Evolutionary conservation across 1,140 invertebrate species (phyloP), one percentile per base, ranked within the genome.

Genomic region (Stegodyphus mimosarum): DNA sequence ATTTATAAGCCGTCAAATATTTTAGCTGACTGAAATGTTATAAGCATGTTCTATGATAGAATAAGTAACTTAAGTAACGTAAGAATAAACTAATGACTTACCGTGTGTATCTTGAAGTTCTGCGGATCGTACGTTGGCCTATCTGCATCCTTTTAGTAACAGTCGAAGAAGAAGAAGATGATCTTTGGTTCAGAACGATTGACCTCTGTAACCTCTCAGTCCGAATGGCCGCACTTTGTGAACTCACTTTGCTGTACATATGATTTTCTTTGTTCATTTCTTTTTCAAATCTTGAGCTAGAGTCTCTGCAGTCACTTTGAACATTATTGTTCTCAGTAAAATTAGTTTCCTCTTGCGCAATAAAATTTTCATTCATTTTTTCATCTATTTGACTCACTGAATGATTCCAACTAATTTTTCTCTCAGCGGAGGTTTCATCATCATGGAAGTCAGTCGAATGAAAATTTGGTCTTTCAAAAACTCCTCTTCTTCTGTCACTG

Each of bases 21-120:
- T 33, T 1, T 33, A 33, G 33, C 33, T 33, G 33, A 33, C 33
- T 33, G 33, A 33, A 33, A 33, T 33, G 3, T 33, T 33, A 33
- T 3, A 33, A 3, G 33, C 33, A 33, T 33, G 33, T 33, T 33
- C 3, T 33, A 3, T 33, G 33, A 33, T 1, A 33, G 33, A 33
- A 33, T 60, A 60, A 5, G 9, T 60, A 60, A 60, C 55, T 2
- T 60, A 15, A n/a, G n/a, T n/a, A n/a, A n/a, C n/a, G n/a, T n/a
- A n/a, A n/a, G n/a, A n/a, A 60, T 60, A 60, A 60, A 60, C 15
- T 60, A 33, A 11, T 60, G 5, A 83, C 81, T 83, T 75, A 83
- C 81, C 81, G 60, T 9, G 72, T 83, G 52, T 67, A 83, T 6
- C 81, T 17, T 7, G 81, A 83, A n/a, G 81, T 83, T 11, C 51